Percentiles rank a stretch among this genome's conserved stretches.
Evolutionary conservation across 1,140 invertebrate species (phyloP).

Genomic region (Listronotus oregonensis): DNA sequence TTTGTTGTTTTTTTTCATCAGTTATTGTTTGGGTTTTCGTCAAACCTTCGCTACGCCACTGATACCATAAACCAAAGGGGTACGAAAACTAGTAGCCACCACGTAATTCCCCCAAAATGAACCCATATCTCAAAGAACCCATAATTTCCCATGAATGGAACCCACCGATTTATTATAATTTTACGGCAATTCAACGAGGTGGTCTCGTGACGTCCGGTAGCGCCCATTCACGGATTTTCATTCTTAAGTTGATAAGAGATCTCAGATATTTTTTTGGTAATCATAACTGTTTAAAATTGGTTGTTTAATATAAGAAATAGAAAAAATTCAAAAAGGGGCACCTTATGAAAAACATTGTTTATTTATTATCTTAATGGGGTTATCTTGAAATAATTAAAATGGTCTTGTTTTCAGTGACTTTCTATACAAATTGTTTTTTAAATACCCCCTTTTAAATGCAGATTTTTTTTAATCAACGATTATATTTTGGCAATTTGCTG

Average conservation of each 20-base stretch:
- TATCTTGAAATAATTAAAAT: no score
- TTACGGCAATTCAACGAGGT: constrained; percentile 52
- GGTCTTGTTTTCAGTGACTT: no score
- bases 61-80: not conserved
- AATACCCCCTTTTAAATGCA: no score
- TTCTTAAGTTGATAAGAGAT: constrained; percentile 39
- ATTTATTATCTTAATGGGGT: no score
- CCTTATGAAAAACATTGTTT: no score
- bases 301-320: no score
- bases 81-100: constrained; percentile 32
- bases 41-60: constrained; percentile 9
- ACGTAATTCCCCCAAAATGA: constrained; percentile 48
- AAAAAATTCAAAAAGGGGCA: no score
- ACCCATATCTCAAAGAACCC: constrained; percentile 52
- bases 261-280: constrained; percentile 13
- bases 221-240: constrained; percentile 53
- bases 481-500: no score
- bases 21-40: no score
- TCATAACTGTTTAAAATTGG: not conserved
- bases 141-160: constrained; percentile 53
- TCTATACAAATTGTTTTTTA: no score
- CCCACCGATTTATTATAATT: constrained; percentile 56
- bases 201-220: constrained; percentile 53
- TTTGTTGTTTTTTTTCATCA: no score
- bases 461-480: no score